Evolutionary conservation across 2,888 invertebrate genomes (phyloP).

Genomic region (Eupelmus urozonus): DNA sequence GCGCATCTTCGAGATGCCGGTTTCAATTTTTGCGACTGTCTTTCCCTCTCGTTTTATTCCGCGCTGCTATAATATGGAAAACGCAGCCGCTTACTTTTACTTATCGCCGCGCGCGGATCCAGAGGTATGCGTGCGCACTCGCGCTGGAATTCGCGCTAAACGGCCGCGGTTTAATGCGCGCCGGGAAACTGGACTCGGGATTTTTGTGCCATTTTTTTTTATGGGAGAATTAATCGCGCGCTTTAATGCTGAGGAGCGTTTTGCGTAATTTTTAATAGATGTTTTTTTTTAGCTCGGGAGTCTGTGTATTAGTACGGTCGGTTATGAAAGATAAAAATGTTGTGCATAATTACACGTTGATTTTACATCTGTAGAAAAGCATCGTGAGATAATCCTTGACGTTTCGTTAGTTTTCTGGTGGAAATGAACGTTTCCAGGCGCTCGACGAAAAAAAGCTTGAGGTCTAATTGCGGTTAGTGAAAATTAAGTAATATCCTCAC

Average conservation of each 20-base stretch:
- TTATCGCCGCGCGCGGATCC: constrained; percentile 16
- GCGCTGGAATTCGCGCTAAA: background rate
- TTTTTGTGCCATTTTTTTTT: background rate
- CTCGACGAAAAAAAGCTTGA: too few relatives aligned
- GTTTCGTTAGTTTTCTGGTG: too few relatives aligned
- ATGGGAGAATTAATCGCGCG: too few relatives aligned
- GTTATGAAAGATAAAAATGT: too few relatives aligned
- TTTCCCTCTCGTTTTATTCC: constrained; percentile 35
- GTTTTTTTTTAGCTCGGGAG: too few relatives aligned
- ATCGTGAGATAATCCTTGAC: too few relatives aligned
- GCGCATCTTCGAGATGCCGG: constrained; percentile 5
- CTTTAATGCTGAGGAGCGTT: too few relatives aligned
- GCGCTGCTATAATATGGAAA: constrained; percentile 25
- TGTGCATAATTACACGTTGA: background rate
- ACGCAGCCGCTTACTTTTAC: constrained; percentile 49
- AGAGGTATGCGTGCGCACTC: background rate
- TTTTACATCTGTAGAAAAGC: too few relatives aligned
- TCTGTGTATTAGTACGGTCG: too few relatives aligned
- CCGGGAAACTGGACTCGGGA: background rate
- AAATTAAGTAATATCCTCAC: background rate
- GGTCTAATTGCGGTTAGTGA: constrained; percentile 6
- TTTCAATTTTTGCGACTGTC: constrained; percentile 36
- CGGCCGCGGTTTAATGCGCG: background rate
- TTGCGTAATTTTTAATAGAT: too few relatives aligned
- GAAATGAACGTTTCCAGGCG: too few relatives aligned